Evolutionary conservation across 1,140 invertebrate genomes (phyloP).

Genomic region (Ceratosolen fusciceps): DNA sequence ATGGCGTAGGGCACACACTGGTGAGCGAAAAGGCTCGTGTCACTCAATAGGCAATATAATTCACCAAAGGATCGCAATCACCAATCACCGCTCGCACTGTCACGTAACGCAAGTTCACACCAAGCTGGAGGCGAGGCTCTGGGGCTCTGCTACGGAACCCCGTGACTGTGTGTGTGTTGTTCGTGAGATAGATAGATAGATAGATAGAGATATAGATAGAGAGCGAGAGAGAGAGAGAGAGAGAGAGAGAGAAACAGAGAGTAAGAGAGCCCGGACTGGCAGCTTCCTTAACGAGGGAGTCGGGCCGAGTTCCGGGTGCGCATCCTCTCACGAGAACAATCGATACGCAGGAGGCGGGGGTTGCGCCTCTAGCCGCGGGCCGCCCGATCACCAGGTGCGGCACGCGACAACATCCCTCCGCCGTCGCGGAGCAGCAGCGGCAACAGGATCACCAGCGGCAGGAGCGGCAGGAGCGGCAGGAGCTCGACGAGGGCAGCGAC

Average conservation of each 20-base stretch:
- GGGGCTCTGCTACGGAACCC: neutral
- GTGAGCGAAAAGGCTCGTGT: neutral
- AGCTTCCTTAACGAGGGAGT: neutral
- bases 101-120: neutral
- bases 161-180: no score
- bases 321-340: neutral
- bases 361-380: neutral
- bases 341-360: neutral
- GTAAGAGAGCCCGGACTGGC: neutral
- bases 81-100: neutral
- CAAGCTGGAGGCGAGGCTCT: no score
- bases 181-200: no score
- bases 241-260: no score
- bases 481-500: neutral
- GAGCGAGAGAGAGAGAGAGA: no score
- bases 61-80: neutral
- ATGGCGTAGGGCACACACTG: neutral
- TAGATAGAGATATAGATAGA: no score
- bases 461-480: neutral
- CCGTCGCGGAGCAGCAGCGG: neutral
- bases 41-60: neutral
- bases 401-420: neutral
- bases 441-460: neutral
- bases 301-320: neutral
- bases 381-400: neutral